Conservation (phyloP, 2,888 invertebrate species). For the Lacanobia wlatinum region DNA sequence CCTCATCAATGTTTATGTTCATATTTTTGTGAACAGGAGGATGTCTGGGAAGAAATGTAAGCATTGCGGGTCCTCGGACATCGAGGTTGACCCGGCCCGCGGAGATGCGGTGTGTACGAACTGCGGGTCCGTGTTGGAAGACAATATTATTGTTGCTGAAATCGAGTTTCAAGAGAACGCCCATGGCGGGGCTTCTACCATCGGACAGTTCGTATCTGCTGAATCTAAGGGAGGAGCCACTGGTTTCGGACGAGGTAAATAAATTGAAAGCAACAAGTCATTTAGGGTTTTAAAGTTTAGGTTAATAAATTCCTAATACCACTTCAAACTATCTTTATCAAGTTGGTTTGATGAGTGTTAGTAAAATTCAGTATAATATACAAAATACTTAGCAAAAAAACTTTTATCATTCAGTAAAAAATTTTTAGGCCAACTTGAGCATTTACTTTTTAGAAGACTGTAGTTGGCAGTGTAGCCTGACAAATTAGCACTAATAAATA, state of each 20-base stretch:
- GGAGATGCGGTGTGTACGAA: slow-evolving; percentile 99
- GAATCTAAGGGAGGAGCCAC: slow-evolving; percentile 96
- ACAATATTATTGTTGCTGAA: slow-evolving; percentile 98
- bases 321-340: neutral
- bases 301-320: neutral
- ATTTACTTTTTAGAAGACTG: neutral
- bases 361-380: too few relatives aligned
- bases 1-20: slow-evolving; percentile 39
- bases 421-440: too few relatives aligned
- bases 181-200: slow-evolving; percentile 96
- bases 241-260: slow-evolving; percentile 93
- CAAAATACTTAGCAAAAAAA: too few relatives aligned
- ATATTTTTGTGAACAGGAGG: slow-evolving; percentile 50
- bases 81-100: slow-evolving; percentile 98
- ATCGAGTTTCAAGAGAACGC: slow-evolving; percentile 98
- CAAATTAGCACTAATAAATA: neutral
- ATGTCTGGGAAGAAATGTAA: slow-evolving; percentile 95
- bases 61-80: slow-evolving; percentile 96
- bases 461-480: neutral
- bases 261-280: neutral
- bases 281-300: neutral
- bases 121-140: slow-evolving; percentile 99
- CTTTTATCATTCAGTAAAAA: too few relatives aligned
- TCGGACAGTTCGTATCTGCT: slow-evolving; percentile 98
- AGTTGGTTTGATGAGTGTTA: neutral